These are phyloP conservation scores for Macquaria ambigua DNA, from an alignment of 2,113 vertebrate species.

Conservation along the genomic window DNA sequence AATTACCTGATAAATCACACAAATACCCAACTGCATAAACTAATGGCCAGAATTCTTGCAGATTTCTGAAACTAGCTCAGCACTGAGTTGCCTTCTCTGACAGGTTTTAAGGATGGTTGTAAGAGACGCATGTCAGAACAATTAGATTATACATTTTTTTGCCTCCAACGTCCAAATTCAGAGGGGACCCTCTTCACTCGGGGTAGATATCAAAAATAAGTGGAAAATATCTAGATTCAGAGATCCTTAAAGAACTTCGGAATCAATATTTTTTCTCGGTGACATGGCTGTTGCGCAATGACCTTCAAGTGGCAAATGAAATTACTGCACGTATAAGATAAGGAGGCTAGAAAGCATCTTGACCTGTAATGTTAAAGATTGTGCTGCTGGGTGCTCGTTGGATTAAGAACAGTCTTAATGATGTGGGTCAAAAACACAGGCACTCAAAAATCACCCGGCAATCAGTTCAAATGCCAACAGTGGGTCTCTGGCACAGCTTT, in stretches of 20 bases:
- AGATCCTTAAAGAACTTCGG: conserved; percentile 10
- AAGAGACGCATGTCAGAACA: conserved; percentile 13
- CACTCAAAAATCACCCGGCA: conserved; percentile 10
- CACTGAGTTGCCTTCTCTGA: background rate
- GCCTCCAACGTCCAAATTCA: background rate
- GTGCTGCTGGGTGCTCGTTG: background rate
- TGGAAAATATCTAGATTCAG: background rate
- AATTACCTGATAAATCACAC: conserved; percentile 54
- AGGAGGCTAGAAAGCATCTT: background rate
- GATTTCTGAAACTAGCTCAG: conserved; percentile 17
- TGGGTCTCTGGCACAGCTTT: background rate
- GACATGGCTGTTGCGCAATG: background rate
- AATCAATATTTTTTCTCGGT: conserved; percentile 2
- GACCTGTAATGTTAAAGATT: background rate
- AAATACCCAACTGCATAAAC: conserved; percentile 8
- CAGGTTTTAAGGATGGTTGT: background rate
- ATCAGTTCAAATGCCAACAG: conserved; percentile 37
- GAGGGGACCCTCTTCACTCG: background rate
- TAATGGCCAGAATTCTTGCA: background rate
- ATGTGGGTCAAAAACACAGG: conserved; percentile 26
- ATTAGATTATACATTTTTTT: background rate
- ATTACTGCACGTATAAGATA: background rate
- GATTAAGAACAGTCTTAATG: conserved; percentile 17
- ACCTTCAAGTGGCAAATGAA: conserved; percentile 30
- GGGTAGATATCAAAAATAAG: background rate